phyloP scores from a whole-genome alignment of 92 coral and sea anemone genomes.

The Ricordea florida region DNA sequence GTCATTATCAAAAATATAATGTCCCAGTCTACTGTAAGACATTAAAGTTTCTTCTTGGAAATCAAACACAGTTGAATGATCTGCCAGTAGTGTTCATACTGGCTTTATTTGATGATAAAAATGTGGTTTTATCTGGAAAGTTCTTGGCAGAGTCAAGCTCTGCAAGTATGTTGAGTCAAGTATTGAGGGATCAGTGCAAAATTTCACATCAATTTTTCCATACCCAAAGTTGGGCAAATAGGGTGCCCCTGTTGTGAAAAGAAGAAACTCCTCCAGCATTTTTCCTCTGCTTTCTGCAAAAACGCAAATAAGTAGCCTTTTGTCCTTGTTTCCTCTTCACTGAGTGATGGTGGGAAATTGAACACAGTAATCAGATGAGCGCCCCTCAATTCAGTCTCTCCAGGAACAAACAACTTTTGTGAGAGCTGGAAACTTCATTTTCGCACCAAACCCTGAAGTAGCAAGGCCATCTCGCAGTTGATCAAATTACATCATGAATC shows the following conservation, averaged over 20 bases:
- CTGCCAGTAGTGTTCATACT: constrained; percentile 1
- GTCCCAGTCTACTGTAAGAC: neutral
- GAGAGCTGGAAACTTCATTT: constrained; percentile 41
- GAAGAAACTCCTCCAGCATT: constrained; percentile 33
- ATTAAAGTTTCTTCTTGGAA: neutral
- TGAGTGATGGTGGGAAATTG: constrained; percentile 26
- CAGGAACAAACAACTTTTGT: constrained; percentile 35
- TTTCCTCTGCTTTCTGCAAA: constrained; percentile 9
- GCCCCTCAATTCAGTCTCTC: constrained; percentile 12
- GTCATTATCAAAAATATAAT: neutral
- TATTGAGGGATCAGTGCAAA: constrained; percentile 19
- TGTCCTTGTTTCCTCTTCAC: constrained; percentile 6
- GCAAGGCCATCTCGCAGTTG: constrained; percentile 44
- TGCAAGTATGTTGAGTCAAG: constrained; percentile 52
- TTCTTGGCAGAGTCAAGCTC: constrained; percentile 32
- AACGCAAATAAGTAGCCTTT: neutral
- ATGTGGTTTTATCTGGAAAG: constrained; percentile 42
- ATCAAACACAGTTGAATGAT: constrained; percentile 23
- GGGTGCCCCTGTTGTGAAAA: constrained; percentile 56
- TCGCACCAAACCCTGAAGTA: constrained; percentile 19
- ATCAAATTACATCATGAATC: constrained; percentile 45
- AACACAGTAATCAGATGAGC: constrained; percentile 11
- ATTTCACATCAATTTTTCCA: constrained; percentile 39
- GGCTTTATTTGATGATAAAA: constrained; percentile 11
- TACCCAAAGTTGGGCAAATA: constrained; percentile 50